These are phyloP conservation scores for Hydrochoerus hydrochaeris DNA, from an alignment of 2,113 vertebrate genomes.

Conservation along the genomic window DNA sequence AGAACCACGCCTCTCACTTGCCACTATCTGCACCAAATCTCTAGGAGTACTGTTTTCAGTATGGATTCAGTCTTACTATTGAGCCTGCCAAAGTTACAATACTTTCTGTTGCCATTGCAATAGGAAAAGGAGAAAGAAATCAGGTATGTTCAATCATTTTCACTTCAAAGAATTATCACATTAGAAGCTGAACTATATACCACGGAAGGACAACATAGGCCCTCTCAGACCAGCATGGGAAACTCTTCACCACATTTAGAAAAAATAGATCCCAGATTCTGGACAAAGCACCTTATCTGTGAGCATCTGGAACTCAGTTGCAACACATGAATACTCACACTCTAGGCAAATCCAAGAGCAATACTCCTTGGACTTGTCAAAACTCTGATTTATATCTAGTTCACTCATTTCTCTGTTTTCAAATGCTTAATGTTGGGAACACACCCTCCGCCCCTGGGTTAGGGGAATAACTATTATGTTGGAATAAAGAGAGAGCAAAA, in stretches of 20 bases:
- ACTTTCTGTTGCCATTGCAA: too few species aligned
- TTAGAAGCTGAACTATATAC: rapidly evolving
- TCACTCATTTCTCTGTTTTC: neutral
- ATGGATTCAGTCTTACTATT: neutral
- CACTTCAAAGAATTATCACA: neutral
- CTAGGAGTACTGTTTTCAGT: neutral
- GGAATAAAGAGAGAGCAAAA: neutral
- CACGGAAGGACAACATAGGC: rapidly evolving
- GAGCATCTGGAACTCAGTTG: neutral
- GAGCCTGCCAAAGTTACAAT: rapidly evolving
- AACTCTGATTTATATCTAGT: neutral
- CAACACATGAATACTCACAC: neutral
- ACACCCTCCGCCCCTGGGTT: neutral
- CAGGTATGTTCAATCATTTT: neutral
- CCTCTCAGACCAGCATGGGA: too few species aligned
- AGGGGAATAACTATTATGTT: too few species aligned
- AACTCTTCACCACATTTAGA: rapidly evolving
- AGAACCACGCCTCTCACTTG: rapidly evolving
- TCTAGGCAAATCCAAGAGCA: neutral
- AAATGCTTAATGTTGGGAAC: neutral
- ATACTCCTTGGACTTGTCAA: neutral
- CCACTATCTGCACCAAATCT: neutral
- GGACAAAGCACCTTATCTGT: neutral
- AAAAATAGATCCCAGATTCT: neutral
- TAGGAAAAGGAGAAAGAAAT: neutral